phyloP scores from a whole-genome alignment of 64 coral and sea anemone genomes.

The Montipora cactus region DNA sequence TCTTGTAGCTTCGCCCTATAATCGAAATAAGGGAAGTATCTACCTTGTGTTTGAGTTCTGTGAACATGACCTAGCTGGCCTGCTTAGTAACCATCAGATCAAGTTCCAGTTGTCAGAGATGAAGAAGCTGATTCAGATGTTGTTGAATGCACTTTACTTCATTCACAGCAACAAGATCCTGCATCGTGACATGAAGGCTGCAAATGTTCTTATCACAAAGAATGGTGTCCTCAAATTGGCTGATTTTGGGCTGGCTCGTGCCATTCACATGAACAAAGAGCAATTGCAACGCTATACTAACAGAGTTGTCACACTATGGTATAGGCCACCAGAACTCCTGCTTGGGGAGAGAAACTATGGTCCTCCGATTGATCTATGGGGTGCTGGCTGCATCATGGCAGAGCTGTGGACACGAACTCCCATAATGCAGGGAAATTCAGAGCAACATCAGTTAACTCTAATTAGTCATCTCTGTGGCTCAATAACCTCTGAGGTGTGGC shows the following conservation, averaged over 20 bases:
- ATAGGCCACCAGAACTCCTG: conserved; percentile 91
- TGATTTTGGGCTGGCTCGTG: conserved; percentile 97
- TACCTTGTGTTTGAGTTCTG: conserved; percentile 99
- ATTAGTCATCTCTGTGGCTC: conserved; percentile 95
- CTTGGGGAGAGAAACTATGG: conserved; percentile 97
- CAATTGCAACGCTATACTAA: conserved; percentile 95
- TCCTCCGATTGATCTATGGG: conserved; percentile 98
- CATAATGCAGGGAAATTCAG: conserved; percentile 99
- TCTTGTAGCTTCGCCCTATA: conserved; percentile 86
- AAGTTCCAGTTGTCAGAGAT: conserved; percentile 94
- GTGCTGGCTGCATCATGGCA: conserved; percentile 98
- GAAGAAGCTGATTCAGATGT: conserved; percentile 97
- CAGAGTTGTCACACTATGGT: conserved; percentile 97
- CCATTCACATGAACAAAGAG: conserved; percentile 95
- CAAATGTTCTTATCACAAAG: conserved; percentile 98
- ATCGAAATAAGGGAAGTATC: conserved; percentile 99
- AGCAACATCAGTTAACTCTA: conserved; percentile 93
- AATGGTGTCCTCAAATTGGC: conserved; percentile 95
- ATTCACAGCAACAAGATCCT: conserved; percentile 99
- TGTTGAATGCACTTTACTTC: conserved; percentile 98
- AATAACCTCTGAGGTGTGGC: conserved; percentile 93
- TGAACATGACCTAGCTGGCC: conserved; percentile 98
- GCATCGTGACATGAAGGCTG: conserved; percentile 98
- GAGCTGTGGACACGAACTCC: conserved; percentile 97
- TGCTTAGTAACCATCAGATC: conserved; percentile 93